A percentile compares a stretch with the other conserved stretches of the same genome.
Conservation (phyloP, 2,888 invertebrate genomes). For the Microchrysa polita region DNA sequence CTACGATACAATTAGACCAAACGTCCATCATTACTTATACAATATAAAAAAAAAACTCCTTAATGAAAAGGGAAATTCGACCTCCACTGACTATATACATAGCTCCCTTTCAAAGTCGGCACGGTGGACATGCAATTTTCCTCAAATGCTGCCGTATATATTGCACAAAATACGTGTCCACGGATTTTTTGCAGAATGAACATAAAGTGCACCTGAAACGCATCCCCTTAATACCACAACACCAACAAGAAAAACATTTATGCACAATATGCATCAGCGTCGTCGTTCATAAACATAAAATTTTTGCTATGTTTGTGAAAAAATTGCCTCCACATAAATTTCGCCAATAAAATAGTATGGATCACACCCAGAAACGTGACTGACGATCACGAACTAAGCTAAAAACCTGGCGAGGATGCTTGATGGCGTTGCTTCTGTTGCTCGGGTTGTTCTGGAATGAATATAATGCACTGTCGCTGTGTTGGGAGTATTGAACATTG, state of each 20-base stretch:
- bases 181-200: background rate
- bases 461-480: background rate
- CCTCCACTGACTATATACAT: background rate
- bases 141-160: slow-evolving; percentile 3
- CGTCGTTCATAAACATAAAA: slow-evolving; percentile 26
- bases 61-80: too few species aligned
- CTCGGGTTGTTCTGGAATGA: background rate
- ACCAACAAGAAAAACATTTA: background rate
- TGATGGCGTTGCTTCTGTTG: background rate
- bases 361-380: slow-evolving; percentile 62
- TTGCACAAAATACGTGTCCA: background rate
- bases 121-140: slow-evolving; percentile 25
- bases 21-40: background rate
- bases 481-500: background rate
- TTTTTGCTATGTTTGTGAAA: slow-evolving; percentile 38
- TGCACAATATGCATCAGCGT: slow-evolving; percentile 3
- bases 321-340: slow-evolving; percentile 55
- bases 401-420: background rate
- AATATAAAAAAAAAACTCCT: slow-evolving; percentile 9
- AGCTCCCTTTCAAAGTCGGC: slow-evolving; percentile 25
- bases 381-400: slow-evolving; percentile 56
- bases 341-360: slow-evolving; percentile 60
- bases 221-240: slow-evolving; percentile 11
- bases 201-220: slow-evolving; percentile 34
- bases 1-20: background rate